Percentiles rank a stretch among this genome's conserved stretches.
Conservation (phyloP, 1,140 invertebrate species). For the Drosophila mauritiana region DNA sequence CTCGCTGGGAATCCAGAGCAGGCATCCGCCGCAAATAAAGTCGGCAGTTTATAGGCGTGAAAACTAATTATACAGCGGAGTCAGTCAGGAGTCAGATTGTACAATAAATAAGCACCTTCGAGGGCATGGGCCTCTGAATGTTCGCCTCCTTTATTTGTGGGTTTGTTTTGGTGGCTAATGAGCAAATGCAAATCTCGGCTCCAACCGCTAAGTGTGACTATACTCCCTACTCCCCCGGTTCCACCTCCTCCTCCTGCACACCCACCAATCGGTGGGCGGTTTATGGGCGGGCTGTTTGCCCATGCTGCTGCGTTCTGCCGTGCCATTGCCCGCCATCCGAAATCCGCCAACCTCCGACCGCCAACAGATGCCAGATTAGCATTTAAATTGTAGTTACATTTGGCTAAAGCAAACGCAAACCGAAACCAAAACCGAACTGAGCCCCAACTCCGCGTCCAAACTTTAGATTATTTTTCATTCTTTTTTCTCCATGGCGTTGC, state of each 20-base stretch:
- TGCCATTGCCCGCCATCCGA: conserved; percentile 42
- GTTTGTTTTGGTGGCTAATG: conserved; percentile 47
- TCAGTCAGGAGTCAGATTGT: conserved; percentile 54
- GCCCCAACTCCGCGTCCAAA: conserved; percentile 39
- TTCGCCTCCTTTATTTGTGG: neutral
- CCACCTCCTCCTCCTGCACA: neutral
- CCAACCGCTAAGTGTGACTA: conserved; percentile 34
- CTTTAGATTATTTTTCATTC: conserved; percentile 76
- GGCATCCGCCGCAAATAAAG: conserved; percentile 70
- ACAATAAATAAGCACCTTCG: conserved; percentile 63
- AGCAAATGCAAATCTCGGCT: conserved; percentile 56
- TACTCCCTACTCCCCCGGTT: neutral
- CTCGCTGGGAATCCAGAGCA: conserved; percentile 46
- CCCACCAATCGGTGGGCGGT: conserved; percentile 12
- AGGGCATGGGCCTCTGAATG: neutral
- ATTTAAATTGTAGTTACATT: conserved; percentile 82
- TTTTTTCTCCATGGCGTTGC: conserved; percentile 56
- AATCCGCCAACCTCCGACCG: conserved; percentile 59
- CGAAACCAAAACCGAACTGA: conserved; percentile 34
- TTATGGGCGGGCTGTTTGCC: conserved; percentile 69
- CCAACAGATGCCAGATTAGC: conserved; percentile 80
- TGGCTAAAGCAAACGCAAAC: conserved; percentile 54
- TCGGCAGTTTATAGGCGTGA: conserved; percentile 70
- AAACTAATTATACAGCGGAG: conserved; percentile 73
- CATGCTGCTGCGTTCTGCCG: conserved; percentile 36